Evolutionary conservation across 1,140 invertebrate species (phyloP).

Genomic region (Sitodiplosis mosellana): DNA sequence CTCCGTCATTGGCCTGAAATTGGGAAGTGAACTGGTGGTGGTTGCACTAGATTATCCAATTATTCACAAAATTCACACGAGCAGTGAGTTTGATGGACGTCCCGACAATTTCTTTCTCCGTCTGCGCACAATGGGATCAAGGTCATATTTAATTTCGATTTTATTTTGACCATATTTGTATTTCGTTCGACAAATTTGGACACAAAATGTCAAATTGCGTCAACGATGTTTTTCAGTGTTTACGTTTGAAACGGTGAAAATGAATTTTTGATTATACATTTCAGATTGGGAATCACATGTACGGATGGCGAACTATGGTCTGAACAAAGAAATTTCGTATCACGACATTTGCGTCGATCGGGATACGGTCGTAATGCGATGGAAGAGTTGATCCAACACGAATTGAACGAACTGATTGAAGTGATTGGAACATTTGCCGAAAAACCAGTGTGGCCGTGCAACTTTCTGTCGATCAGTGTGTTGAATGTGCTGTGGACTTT

Average conservation of each 20-base stretch:
- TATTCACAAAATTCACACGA: constrained; percentile 36
- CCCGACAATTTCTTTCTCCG: constrained; percentile 53
- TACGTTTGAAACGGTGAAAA: no score
- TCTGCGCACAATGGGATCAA: constrained; percentile 46
- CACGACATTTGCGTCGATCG: constrained; percentile 45
- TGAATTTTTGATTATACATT: constrained; percentile 6
- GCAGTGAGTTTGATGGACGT: constrained; percentile 47
- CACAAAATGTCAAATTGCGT: no score
- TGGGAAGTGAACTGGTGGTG: constrained; percentile 39
- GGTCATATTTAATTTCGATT: no score
- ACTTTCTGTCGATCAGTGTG: constrained; percentile 35
- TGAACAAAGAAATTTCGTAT: constrained; percentile 51
- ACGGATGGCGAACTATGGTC: constrained; percentile 56
- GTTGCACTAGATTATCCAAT: constrained; percentile 37
- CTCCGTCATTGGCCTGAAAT: constrained; percentile 41
- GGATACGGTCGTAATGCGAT: constrained; percentile 57
- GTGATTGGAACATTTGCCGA: constrained; percentile 25
- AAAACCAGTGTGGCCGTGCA: constrained; percentile 16
- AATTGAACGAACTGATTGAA: constrained; percentile 32
- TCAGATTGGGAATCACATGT: constrained; percentile 42
- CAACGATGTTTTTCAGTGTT: no score
- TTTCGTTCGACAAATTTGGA: no score
- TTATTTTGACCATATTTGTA: constrained; percentile 26
- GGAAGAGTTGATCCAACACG: constrained; percentile 48
- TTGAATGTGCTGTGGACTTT: constrained; percentile 60